A percentile compares a stretch with the other conserved stretches of the same genome.
Conservation (phyloP, 2,797 vertebrate species). For the Sitta carolinensis region DNA sequence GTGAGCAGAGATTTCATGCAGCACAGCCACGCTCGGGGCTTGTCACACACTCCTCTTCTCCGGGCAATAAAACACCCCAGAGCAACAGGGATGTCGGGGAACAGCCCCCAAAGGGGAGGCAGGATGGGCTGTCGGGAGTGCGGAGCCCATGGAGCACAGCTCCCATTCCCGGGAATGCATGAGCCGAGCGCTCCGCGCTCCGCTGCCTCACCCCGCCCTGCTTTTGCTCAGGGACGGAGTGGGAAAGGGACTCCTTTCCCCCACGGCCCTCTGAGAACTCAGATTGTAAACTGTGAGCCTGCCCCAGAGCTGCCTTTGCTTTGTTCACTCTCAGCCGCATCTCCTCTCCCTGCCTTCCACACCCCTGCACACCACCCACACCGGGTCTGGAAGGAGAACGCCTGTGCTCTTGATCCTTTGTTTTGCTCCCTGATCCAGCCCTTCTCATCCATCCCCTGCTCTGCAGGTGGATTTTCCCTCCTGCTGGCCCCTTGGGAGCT, state of each 20-base stretch:
- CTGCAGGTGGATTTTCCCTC: background rate
- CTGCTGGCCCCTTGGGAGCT: background rate
- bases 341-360: background rate
- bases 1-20: background rate
- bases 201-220: background rate
- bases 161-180: background rate
- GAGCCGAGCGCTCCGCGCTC: background rate
- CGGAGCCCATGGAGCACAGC: background rate
- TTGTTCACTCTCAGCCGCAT: background rate
- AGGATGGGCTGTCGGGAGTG: background rate
- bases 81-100: background rate
- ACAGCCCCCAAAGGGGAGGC: background rate
- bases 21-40: background rate
- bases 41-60: constrained; percentile 12
- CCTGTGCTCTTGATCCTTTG: background rate
- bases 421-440: background rate
- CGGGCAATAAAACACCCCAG: background rate
- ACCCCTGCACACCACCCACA: background rate
- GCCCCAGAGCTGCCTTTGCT: background rate
- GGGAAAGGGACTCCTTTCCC: fast-evolving
- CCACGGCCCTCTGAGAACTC: background rate
- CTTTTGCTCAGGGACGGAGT: fast-evolving
- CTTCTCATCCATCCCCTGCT: background rate
- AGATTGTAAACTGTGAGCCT: background rate
- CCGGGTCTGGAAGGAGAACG: background rate